Evolutionary conservation across 2,113 vertebrate genomes (phyloP).

Genomic region (Mixornis gularis): DNA sequence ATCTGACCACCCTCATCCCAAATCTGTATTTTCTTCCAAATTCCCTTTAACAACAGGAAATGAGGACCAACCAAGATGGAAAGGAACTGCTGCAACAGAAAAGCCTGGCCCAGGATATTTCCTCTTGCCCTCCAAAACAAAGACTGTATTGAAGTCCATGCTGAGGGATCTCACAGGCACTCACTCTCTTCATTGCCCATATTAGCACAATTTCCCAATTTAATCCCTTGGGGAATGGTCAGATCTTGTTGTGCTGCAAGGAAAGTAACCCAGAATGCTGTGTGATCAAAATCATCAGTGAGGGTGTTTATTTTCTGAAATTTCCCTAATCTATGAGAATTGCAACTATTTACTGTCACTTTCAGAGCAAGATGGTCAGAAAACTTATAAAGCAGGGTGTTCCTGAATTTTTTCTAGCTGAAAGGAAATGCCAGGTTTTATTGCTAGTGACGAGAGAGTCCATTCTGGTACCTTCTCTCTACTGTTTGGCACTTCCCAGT

Average conservation of each 20-base stretch:
- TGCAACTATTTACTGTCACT: neutral
- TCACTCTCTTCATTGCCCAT: neutral
- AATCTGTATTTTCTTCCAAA: neutral
- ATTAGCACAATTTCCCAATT: neutral
- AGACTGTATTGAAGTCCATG: neutral
- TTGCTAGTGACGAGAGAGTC: neutral
- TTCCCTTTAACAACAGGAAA: neutral
- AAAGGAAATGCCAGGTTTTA: slow-evolving; percentile 30
- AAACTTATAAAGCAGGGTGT: neutral
- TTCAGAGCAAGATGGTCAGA: neutral
- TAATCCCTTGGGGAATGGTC: neutral
- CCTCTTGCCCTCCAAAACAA: neutral
- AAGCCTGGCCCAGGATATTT: neutral
- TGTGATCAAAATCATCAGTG: neutral
- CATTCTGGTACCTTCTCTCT: slow-evolving; percentile 24
- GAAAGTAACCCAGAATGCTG: neutral
- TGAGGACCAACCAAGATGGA: neutral
- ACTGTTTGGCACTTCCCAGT: neutral
- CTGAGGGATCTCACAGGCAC: neutral
- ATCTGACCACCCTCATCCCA: neutral
- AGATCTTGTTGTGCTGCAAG: neutral
- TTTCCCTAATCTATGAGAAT: neutral
- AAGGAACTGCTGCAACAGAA: neutral
- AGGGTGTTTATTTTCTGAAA: neutral
- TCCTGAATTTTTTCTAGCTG: neutral